Base-by-base conservation (phyloP, 2,888 invertebrate species). In the Caenorhabditis sinica region DNA sequence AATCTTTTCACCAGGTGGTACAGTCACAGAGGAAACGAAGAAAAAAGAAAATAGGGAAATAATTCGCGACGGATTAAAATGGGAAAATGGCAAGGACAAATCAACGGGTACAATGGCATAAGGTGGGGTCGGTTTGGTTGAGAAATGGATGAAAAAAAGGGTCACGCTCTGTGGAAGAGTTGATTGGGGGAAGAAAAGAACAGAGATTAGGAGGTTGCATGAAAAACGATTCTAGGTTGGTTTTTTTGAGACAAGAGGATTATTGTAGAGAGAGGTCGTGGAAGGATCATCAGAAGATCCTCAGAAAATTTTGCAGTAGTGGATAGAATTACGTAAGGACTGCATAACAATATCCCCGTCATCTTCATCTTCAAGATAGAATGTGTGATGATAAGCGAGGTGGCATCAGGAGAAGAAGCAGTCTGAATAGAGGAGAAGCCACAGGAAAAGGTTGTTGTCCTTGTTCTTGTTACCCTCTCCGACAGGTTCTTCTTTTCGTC, bases 321-420 rank as follows among this genome's bases (percentile, higher is more conserved):
- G 30, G 40, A 30, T 5, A 43, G 45, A 6, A 51, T 68, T 68
- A 68, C 68, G 68, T 51, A 68, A 68, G 68, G 30, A 8, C n/a
- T 68, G 15, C 33, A 68, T 51, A 23, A 20, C 13, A 53, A 28
- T 25, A 56, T 9, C 13, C 2, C 15, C 45, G 33, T 33, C 30
- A 23, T 51, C 20, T 11, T 49, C n/a, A n/a, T n/a, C 30, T 51
- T 51, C 20, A 11, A 28, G 65, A 69, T 51, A 36, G 71, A 56
- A 45, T 33, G 73, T 73, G 73, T 61, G 51, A 74, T 66, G 75
- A 76, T 76, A 68, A 76, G 75, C 75, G 75, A 40, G 23, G 75
- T 58, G 25, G 75, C 45, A 49, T 6, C 40, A 40, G 13, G 2
- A 6, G 28, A 45, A 40, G 61, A 61, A n/a, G 23, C 56, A 6